These are phyloP conservation scores for Sternarchorhynchus goeldii DNA, from an alignment of 2,797 vertebrate species.

Conservation along the genomic window DNA sequence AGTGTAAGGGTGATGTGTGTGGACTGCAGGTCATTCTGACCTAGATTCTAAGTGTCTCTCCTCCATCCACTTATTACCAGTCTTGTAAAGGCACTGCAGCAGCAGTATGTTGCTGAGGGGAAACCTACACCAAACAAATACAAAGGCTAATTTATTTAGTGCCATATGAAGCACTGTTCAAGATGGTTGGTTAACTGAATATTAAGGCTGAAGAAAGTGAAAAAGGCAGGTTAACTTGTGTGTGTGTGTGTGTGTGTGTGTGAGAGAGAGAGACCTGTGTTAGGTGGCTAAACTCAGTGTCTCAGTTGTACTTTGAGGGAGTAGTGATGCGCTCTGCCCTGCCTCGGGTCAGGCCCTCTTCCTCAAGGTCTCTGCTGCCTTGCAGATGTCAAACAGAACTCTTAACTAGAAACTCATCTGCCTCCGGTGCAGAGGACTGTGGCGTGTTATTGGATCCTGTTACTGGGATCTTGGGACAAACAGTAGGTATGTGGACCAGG, in stretches of 20 bases:
- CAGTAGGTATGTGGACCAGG: neutral
- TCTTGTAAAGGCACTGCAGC: conserved; percentile 36
- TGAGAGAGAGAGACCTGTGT: too few species aligned
- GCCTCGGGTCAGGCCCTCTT: neutral
- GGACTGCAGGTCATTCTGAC: conserved; percentile 50
- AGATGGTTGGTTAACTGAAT: conserved; percentile 1
- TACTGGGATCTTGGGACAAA: neutral
- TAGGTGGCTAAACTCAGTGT: neutral
- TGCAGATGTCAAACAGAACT: conserved; percentile 46
- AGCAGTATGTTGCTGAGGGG: conserved; percentile 20
- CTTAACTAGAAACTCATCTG: conserved; percentile 42
- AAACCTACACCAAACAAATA: conserved; percentile 7
- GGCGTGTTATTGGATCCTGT: conserved; percentile 25
- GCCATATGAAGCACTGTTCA: neutral
- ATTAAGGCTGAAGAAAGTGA: conserved; percentile 5
- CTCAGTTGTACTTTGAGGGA: conserved; percentile 11
- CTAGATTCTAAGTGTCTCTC: conserved; percentile 51
- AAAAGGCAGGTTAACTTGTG: conserved; percentile 2
- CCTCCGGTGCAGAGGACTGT: conserved; percentile 1
- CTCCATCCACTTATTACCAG: conserved; percentile 31
- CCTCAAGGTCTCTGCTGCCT: conserved; percentile 33
- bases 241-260: neutral
- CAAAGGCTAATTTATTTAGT: conserved; percentile 9
- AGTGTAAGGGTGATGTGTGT: conserved; percentile 29
- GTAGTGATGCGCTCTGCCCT: conserved; percentile 12